Conservation (phyloP, 2,113 vertebrate genomes). For the Eidolon helvum region DNA sequence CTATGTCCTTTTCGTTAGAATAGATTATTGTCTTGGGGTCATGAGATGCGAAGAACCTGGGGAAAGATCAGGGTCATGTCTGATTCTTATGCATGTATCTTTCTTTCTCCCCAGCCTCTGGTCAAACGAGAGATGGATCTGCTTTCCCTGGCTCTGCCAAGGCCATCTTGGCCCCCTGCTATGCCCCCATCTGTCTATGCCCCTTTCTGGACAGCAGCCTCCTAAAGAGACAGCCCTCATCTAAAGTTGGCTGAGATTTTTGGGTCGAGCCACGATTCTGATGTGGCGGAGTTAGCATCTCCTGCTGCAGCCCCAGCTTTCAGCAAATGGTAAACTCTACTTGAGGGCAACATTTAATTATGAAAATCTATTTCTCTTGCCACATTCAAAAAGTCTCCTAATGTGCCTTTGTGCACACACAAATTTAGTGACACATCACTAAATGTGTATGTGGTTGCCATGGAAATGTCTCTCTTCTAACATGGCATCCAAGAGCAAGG, state of each 20-base stretch:
- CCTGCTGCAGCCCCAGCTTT: background rate
- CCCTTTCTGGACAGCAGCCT: constrained; percentile 33
- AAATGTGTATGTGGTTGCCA: constrained; percentile 76
- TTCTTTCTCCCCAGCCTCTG: background rate
- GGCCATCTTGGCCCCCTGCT: constrained; percentile 13
- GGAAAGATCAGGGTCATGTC: background rate
- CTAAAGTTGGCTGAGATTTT: background rate
- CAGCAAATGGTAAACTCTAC: constrained; percentile 61
- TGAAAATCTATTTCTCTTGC: constrained; percentile 74
- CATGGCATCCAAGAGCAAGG: constrained; percentile 59
- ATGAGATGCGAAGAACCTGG: background rate
- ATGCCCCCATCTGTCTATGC: background rate
- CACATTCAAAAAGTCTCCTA: constrained; percentile 72
- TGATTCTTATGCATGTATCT: background rate
- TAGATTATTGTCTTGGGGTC: background rate
- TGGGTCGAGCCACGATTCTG: background rate
- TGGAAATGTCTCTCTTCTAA: constrained; percentile 71
- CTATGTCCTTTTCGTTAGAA: background rate
- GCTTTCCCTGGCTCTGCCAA: background rate
- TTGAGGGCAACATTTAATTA: constrained; percentile 75
- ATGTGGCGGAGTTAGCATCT: background rate
- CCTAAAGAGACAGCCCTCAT: constrained; percentile 3
- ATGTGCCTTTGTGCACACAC: constrained; percentile 75
- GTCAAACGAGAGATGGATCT: background rate
- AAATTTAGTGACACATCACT: constrained; percentile 75